A percentile compares a stretch with the other conserved stretches of the same genome.
phyloP scores from a whole-genome alignment of 2,113 vertebrate genomes.

The Crypturellus undulatus region DNA sequence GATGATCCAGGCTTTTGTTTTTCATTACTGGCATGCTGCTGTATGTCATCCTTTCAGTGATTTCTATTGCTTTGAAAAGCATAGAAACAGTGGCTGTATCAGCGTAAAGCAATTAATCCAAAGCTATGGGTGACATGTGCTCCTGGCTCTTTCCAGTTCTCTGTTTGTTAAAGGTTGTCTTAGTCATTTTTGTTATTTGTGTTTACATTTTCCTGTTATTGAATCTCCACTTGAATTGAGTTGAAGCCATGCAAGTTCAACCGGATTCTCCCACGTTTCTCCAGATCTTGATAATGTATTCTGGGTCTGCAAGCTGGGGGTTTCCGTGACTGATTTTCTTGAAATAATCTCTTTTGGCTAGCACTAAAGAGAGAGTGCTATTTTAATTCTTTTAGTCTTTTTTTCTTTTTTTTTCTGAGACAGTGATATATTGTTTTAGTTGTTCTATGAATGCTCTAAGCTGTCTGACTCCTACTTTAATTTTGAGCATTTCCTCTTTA shows the following conservation, averaged over 20 bases:
- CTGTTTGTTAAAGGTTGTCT: slow-evolving; percentile 23
- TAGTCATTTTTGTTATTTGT: slow-evolving; percentile 1
- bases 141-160: neutral
- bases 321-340: neutral
- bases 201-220: slow-evolving; percentile 30
- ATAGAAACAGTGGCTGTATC: neutral
- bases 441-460: neutral
- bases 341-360: slow-evolving; percentile 24
- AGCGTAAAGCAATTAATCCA: slow-evolving; percentile 11
- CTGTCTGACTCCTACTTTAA: neutral
- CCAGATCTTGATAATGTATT: slow-evolving; percentile 6
- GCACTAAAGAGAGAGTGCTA: neutral
- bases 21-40: neutral
- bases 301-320: neutral
- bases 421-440: neutral
- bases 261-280: neutral
- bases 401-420: neutral
- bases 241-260: neutral
- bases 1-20: neutral
- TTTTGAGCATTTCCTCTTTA: neutral
- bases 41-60: neutral
- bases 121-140: slow-evolving; percentile 5
- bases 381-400: neutral
- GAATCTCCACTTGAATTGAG: neutral
- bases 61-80: neutral